A percentile compares a stretch with the other conserved stretches of the same genome.
phyloP scores from a whole-genome alignment of 2,797 vertebrate species.

The Manis crassicaudata region DNA sequence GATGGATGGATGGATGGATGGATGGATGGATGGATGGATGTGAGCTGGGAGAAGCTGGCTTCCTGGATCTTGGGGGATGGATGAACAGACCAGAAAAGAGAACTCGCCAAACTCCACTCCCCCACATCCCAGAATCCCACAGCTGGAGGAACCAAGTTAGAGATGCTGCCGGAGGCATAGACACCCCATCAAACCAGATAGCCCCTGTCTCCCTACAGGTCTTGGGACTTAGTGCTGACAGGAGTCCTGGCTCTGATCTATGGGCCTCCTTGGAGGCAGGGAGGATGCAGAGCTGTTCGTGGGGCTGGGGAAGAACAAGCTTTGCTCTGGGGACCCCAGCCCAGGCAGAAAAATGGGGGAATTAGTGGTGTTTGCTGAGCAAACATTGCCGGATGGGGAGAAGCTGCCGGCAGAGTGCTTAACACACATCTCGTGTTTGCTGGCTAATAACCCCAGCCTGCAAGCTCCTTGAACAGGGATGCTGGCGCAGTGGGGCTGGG shows the following conservation, averaged over 20 bases:
- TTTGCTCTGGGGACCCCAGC: conserved; percentile 72
- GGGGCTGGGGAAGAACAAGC: background rate
- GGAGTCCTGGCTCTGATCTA: background rate
- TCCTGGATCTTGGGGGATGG: background rate
- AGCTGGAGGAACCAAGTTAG: background rate
- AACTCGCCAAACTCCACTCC: background rate
- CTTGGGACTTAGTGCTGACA: background rate
- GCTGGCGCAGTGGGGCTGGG: background rate
- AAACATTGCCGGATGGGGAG: conserved; percentile 81
- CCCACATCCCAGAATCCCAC: background rate
- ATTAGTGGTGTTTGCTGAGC: conserved; percentile 87
- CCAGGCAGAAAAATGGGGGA: conserved; percentile 66
- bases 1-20: background rate
- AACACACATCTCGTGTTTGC: conserved; percentile 80
- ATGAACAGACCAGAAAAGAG: no score
- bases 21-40: background rate
- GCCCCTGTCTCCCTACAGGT: background rate
- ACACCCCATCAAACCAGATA: background rate
- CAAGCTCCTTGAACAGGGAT: background rate
- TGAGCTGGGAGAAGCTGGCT: background rate
- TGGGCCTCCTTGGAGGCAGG: fast-evolving
- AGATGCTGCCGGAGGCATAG: fast-evolving
- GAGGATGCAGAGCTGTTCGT: background rate
- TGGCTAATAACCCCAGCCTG: conserved; percentile 79
- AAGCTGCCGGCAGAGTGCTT: conserved; percentile 72